These are phyloP conservation scores for Ptychobarbus kaznakovi DNA, from an alignment of 2,797 vertebrate genomes.

Conservation along the genomic window DNA sequence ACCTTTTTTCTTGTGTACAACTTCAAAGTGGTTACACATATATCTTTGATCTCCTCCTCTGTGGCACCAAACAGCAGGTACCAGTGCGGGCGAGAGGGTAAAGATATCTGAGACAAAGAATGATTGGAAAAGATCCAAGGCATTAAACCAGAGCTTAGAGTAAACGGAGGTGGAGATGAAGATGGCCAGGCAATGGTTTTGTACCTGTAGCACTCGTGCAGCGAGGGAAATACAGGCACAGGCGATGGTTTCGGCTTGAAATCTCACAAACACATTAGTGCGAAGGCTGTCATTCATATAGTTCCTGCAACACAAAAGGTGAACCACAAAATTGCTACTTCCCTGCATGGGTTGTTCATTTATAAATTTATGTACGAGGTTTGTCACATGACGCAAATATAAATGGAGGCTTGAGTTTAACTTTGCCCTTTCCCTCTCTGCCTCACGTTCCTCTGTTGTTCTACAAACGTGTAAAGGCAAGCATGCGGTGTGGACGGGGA, in stretches of 20 bases:
- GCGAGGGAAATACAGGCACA: conserved; percentile 99
- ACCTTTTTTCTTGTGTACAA: conserved; percentile 98
- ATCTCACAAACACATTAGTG: conserved; percentile 98
- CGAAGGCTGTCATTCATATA: conserved; percentile 99
- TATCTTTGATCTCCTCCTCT: conserved; percentile 96
- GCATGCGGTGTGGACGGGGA: conserved; percentile 58
- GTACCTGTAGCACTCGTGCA: conserved; percentile 91
- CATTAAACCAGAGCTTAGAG: neutral
- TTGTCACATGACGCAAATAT: conserved; percentile 45
- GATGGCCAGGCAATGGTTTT: neutral
- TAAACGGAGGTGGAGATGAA: neutral
- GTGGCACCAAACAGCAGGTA: conserved; percentile 93
- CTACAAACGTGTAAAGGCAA: conserved; percentile 64
- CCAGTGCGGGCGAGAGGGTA: conserved; percentile 94
- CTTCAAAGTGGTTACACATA: conserved; percentile 93
- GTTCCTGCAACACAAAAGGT: conserved; percentile 86
- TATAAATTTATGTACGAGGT: conserved; percentile 19
- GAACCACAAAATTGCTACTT: conserved; percentile 62
- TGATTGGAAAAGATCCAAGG: neutral
- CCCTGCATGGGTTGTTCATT: conserved; percentile 54
- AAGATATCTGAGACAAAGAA: conserved; percentile 81
- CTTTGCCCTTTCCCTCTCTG: conserved; percentile 89
- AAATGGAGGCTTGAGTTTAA: conserved; percentile 88
- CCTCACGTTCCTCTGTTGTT: conserved; percentile 57
- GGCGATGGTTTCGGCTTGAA: conserved; percentile 97